Conservation (phyloP, 1,140 invertebrate species). For the Arion vulgaris region DNA sequence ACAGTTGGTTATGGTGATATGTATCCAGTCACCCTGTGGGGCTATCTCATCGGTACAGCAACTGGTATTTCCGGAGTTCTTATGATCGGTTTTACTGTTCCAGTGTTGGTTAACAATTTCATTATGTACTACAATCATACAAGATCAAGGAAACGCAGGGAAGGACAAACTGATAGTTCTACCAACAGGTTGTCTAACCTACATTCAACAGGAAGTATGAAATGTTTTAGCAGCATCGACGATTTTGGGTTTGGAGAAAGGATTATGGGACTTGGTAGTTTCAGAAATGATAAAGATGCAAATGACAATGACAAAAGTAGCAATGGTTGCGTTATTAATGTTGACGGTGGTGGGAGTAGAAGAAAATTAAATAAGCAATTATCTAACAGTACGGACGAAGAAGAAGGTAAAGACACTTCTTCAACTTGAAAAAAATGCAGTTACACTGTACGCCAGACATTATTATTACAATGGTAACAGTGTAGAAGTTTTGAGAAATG, state of each 20-base stretch:
- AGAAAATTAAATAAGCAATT: background rate
- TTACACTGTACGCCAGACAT: too few species aligned
- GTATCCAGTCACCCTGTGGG: conserved; percentile 61
- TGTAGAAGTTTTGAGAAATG: too few species aligned
- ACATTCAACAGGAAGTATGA: background rate
- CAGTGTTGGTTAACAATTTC: conserved; percentile 72
- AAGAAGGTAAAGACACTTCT: background rate
- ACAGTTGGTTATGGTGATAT: conserved; percentile 99
- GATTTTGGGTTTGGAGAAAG: background rate
- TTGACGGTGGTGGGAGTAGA: background rate
- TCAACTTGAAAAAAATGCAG: too few species aligned
- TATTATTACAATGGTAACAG: too few species aligned
- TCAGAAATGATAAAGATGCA: background rate
- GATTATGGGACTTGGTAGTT: conserved; percentile 1
- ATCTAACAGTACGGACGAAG: background rate
- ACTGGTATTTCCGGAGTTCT: conserved; percentile 99
- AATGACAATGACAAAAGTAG: background rate
- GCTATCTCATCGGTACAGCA: conserved; percentile 68
- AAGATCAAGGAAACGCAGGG: conserved; percentile 37
- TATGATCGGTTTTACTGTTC: conserved; percentile 99
- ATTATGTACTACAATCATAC: conserved; percentile 86
- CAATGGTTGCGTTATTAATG: background rate
- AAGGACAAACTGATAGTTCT: conserved; percentile 1
- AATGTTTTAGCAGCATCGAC: background rate
- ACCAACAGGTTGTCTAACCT: background rate